Conservation (phyloP, 2,888 invertebrate species). For the Cosmia trapezina region DNA sequence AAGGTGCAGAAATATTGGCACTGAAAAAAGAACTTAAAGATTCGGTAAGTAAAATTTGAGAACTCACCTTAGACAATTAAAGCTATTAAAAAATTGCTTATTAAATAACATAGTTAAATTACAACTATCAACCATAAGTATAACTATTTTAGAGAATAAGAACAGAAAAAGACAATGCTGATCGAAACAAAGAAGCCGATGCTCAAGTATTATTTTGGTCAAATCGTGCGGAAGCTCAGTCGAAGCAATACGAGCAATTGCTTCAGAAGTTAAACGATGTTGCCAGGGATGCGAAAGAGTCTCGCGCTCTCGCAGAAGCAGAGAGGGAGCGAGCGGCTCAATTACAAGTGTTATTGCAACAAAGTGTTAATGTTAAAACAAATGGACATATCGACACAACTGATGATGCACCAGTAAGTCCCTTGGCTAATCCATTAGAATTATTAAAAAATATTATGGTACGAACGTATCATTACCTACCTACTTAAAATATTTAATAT, state of each 20-base stretch:
- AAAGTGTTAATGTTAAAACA: conserved; percentile 67
- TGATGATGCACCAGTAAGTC: conserved; percentile 52
- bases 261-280: conserved; percentile 82
- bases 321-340: conserved; percentile 78
- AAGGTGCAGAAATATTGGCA: conserved; percentile 87
- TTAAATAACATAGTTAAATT: background rate
- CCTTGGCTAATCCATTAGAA: background rate
- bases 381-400: conserved; percentile 56
- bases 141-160: conserved; percentile 73
- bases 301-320: conserved; percentile 76
- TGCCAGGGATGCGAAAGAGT: conserved; percentile 80
- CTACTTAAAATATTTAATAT: background rate
- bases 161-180: conserved; percentile 73
- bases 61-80: background rate
- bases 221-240: conserved; percentile 80
- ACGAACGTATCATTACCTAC: background rate
- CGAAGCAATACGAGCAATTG: conserved; percentile 82
- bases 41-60: conserved; percentile 73
- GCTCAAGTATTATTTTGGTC: conserved; percentile 80
- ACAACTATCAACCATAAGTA: background rate
- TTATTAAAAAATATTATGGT: background rate
- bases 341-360: conserved; percentile 77
- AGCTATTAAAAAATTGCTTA: background rate
- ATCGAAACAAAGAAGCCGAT: conserved; percentile 78
- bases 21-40: conserved; percentile 86